A percentile compares a stretch with the other conserved stretches of the same genome.
Evolutionary conservation across 2,113 vertebrate genomes (phyloP).

Genomic region (Microcebus ravelobensis): DNA sequence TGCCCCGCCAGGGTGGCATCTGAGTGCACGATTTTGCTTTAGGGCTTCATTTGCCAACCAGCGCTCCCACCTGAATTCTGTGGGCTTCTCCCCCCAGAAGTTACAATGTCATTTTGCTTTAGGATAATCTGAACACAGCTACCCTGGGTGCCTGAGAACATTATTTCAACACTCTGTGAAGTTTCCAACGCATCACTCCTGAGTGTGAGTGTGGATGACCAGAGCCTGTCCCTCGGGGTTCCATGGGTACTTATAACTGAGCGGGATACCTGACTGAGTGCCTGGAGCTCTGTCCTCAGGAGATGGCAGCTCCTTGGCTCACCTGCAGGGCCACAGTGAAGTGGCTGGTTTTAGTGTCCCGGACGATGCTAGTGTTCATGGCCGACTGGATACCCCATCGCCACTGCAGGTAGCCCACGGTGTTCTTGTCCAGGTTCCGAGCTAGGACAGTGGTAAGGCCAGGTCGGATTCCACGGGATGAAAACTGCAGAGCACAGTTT

Average conservation of each 20-base stretch:
- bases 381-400: conserved; percentile 96
- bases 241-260: rapidly evolving
- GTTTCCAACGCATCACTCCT: background rate
- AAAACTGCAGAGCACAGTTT: conserved; percentile 96
- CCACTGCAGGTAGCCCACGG: conserved; percentile 99
- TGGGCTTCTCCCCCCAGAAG: background rate
- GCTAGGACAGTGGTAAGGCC: conserved; percentile 94
- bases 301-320: background rate
- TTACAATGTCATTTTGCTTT: background rate
- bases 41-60: background rate
- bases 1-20: rapidly evolving
- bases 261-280: rapidly evolving
- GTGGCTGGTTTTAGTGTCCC: conserved; percentile 96
- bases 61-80: rapidly evolving
- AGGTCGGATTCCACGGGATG: conserved; percentile 92
- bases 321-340: conserved; percentile 96
- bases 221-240: rapidly evolving
- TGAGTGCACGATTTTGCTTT: rapidly evolving
- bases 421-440: conserved; percentile 97
- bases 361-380: conserved; percentile 97
- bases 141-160: rapidly evolving
- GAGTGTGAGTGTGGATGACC: rapidly evolving
- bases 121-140: background rate
- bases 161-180: background rate
- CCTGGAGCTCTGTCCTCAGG: background rate